Evolutionary conservation across 2,113 vertebrate genomes (phyloP), one percentile per base, ranked within the genome.

Genomic region (Vombatus ursinus): DNA sequence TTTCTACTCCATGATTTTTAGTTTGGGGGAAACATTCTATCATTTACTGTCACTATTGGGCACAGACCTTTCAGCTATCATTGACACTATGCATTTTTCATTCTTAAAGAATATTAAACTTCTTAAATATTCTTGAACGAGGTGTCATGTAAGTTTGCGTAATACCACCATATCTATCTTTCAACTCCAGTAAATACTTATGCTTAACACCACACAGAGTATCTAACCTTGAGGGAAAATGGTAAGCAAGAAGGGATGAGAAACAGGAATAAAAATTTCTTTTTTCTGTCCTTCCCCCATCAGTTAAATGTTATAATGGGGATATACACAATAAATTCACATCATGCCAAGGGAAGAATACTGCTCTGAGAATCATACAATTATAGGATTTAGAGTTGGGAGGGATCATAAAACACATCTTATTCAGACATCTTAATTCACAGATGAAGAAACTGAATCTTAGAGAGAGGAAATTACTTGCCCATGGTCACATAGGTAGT

Each of bases 51-150:
- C 37, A 47, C n/a, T 84, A 54, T 91, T 94, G 22, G 50, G 52
- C 52, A 94, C 93, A 91, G 96, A 96, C 89, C 94, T 92, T 93
- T 95, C 44, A 94, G 96, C 96, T 96, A 95, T 96, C 91, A 84
- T 93, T 89, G 89, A 90, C 96, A 97, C 89, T 92, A 92, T 90
- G 89, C 96, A 93, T 37, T 94, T 94, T 94, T 90, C 95, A 90
- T 92, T 97, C 90, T 92, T 94, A 95, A 44, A 89, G 90, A 91
- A 84, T 97, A 84, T 90, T 97, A 94, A 94, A 95, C 96, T 95
- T 89, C 90, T 91, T 50, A 94, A 97, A 94, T 96, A 92, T 93
- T 92, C 50, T 90, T 90, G 94, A 92, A 92, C 57, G 90, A 61
- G 91, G 2, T 14, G 10, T 37, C 57, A 68, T 57, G 54, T n/a